phyloP scores from a whole-genome alignment of 2,797 vertebrate genomes.

The Ammospiza maritima region DNA sequence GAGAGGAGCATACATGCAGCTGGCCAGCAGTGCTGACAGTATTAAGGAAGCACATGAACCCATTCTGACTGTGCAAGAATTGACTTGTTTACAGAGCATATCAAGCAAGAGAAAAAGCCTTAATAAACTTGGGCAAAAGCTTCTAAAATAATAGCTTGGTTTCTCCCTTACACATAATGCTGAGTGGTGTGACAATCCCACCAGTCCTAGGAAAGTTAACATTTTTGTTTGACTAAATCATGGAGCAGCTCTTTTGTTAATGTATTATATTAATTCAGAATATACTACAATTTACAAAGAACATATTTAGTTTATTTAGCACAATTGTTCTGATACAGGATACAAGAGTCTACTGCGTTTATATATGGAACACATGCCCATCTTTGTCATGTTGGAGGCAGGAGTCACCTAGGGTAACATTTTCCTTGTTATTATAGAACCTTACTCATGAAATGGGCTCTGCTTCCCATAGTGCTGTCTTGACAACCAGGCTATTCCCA shows the following conservation, averaged over 20 bases:
- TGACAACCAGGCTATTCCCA: not conserved
- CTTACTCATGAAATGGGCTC: not conserved
- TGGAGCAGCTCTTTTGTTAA: not conserved
- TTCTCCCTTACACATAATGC: not conserved
- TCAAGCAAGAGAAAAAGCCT: not conserved
- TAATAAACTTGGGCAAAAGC: not conserved
- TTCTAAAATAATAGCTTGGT: not conserved
- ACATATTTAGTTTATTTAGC: not conserved
- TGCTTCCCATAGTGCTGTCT: not conserved
- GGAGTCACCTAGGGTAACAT: not conserved
- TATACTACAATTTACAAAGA: not conserved
- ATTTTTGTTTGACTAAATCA: not conserved
- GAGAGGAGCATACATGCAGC: rapidly evolving
- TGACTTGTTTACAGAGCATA: not conserved
- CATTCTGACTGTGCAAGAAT: not conserved
- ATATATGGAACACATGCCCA: rapidly evolving
- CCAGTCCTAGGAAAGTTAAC: not conserved
- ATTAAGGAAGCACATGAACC: not conserved
- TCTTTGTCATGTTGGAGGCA: rapidly evolving
- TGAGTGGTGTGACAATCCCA: not conserved
- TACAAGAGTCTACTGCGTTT: not conserved
- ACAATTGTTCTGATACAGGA: not conserved
- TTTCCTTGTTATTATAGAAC: rapidly evolving
- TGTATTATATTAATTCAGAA: not conserved
- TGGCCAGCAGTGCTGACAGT: not conserved